Conservation (phyloP, 1,140 invertebrate genomes). For the Lucilia cuprina region DNA sequence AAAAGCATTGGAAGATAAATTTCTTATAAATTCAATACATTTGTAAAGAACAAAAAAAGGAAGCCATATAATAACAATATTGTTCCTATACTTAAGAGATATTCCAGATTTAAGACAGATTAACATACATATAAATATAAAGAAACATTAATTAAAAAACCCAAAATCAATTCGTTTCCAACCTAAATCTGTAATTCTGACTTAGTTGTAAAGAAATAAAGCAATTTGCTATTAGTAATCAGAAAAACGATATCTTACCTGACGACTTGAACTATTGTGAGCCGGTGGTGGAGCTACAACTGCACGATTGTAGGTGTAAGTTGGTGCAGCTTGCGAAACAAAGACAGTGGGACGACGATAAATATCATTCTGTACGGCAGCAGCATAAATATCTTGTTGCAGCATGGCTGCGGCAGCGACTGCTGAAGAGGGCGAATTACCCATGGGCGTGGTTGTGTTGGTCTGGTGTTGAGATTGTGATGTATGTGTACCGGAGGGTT, state of each 20-base stretch:
- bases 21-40: too few species aligned
- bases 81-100: too few species aligned
- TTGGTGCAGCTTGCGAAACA: slow-evolving; percentile 63
- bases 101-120: not conserved
- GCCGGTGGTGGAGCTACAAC: slow-evolving; percentile 82
- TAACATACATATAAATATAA: not conserved
- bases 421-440: slow-evolving; percentile 56
- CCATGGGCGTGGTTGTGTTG: slow-evolving; percentile 59
- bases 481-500: slow-evolving; percentile 38
- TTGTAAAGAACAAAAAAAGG: too few species aligned
- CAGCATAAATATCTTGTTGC: slow-evolving; percentile 66
- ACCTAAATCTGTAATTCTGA: too few species aligned
- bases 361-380: slow-evolving; percentile 66
- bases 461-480: slow-evolving; percentile 33
- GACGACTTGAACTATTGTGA: slow-evolving; percentile 82
- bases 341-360: slow-evolving; percentile 70
- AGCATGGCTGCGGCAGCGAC: slow-evolving; percentile 62
- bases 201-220: too few species aligned
- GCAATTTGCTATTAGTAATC: not conserved
- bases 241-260: slow-evolving; percentile 64
- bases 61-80: too few species aligned
- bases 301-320: slow-evolving; percentile 69
- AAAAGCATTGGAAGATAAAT: too few species aligned
- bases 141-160: not conserved
- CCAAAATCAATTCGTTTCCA: too few species aligned